phyloP scores from a whole-genome alignment of 2,113 vertebrate genomes.

The Lepus europaeus region DNA sequence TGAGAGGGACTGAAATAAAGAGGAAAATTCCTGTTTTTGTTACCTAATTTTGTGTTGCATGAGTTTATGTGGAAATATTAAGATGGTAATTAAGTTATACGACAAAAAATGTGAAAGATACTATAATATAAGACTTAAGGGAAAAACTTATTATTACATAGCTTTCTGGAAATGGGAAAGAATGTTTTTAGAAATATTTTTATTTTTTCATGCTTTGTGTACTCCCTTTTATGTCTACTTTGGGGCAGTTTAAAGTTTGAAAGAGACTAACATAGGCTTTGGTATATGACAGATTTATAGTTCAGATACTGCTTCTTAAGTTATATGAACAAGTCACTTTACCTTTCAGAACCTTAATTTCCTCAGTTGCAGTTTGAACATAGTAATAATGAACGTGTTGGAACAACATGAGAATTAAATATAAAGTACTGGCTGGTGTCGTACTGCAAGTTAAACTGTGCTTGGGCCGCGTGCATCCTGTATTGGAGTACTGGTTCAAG shows the following conservation, averaged over 20 bases:
- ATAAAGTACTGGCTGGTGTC: not conserved
- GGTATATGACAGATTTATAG: not conserved
- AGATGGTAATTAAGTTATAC: slow-evolving; percentile 19
- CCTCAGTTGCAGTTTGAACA: slow-evolving; percentile 32
- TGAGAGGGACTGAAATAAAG: not conserved
- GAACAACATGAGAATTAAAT: slow-evolving; percentile 15
- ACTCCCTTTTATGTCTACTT: not conserved
- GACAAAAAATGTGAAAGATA: slow-evolving; percentile 7
- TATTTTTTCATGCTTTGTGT: not conserved
- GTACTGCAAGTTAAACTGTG: no score
- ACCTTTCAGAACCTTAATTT: slow-evolving; percentile 18
- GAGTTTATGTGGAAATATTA: slow-evolving; percentile 42
- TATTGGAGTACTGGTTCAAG: no score
- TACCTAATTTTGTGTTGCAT: slow-evolving; percentile 22
- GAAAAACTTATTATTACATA: slow-evolving; percentile 26
- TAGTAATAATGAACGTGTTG: slow-evolving; percentile 32
- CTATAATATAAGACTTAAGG: not conserved
- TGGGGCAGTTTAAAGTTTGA: slow-evolving; percentile 6
- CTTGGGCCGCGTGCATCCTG: no score
- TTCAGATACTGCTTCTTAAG: slow-evolving; percentile 15
- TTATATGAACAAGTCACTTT: slow-evolving; percentile 31
- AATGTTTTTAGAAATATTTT: not conserved
- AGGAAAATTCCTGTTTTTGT: not conserved
- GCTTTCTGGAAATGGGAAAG: slow-evolving; percentile 47
- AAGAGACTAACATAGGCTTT: not conserved